These are phyloP conservation scores for Candoia aspera DNA, from an alignment of 2,113 vertebrate species.

Conservation along the genomic window DNA sequence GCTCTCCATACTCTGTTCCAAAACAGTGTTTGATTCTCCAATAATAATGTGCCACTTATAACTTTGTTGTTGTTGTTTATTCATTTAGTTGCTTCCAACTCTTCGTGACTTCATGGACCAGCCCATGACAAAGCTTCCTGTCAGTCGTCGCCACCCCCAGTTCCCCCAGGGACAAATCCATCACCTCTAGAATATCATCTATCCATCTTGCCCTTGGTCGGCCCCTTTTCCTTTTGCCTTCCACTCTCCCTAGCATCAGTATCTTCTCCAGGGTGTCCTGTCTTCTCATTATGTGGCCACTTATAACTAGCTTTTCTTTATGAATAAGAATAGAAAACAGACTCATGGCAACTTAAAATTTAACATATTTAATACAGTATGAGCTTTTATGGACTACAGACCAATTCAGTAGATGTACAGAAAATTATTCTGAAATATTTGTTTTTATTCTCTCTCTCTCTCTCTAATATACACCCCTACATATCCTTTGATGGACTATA, in stretches of 20 bases:
- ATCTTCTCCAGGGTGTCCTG: no score
- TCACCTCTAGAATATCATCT: no score
- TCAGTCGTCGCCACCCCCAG: no score
- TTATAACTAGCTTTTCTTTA: neutral
- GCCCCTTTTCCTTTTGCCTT: no score
- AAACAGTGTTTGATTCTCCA: neutral
- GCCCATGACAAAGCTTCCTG: no score
- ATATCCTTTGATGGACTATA: neutral
- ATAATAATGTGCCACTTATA: neutral
- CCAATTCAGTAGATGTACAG: neutral
- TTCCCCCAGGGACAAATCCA: no score
- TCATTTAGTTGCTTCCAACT: no score
- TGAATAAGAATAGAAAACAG: neutral
- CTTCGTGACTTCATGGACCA: no score
- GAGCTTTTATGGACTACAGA: neutral
- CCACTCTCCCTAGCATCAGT: no score
- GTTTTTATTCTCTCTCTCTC: neutral
- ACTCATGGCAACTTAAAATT: neutral
- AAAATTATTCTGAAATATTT: neutral
- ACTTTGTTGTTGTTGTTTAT: no score
- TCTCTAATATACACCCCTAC: neutral
- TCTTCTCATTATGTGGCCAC: no score
- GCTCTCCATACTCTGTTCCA: neutral
- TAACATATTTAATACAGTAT: neutral
- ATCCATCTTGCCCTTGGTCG: no score